These are phyloP conservation scores for Sympetrum striolatum DNA, from an alignment of 2,888 invertebrate genomes.

Conservation along the genomic window DNA sequence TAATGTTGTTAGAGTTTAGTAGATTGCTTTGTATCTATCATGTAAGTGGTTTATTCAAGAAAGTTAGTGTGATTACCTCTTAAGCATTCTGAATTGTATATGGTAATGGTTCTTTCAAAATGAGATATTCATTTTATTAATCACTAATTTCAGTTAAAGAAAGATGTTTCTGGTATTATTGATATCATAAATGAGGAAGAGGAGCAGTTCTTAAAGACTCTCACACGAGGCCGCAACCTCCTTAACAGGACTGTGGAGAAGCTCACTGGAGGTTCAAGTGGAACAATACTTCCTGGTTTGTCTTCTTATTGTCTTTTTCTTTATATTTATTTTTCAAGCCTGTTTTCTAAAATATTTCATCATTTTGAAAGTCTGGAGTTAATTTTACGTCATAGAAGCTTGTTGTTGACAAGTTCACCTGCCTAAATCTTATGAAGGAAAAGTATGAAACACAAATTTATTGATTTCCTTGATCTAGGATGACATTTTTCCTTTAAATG, in stretches of 20 bases:
- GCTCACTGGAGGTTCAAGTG: conserved; percentile 64
- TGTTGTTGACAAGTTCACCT: no score
- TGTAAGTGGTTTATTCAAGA: no score
- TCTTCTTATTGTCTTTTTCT: background rate
- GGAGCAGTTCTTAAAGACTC: conserved; percentile 94
- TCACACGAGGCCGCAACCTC: conserved; percentile 86
- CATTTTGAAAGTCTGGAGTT: background rate
- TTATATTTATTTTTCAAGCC: background rate
- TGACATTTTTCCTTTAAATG: no score
- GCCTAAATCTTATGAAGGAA: no score
- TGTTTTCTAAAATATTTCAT: background rate
- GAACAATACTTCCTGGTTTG: conserved; percentile 70
- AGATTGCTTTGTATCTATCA: no score
- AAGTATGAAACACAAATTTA: no score
- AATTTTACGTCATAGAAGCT: background rate
- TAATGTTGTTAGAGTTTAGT: no score
- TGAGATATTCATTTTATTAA: background rate
- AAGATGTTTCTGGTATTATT: conserved; percentile 89
- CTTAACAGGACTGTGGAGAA: conserved; percentile 90
- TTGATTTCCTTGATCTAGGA: no score
- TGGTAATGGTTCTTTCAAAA: no score
- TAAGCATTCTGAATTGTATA: no score
- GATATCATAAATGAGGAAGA: conserved; percentile 98
- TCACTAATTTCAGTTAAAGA: conserved; percentile 58
- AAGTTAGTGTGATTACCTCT: no score